phyloP scores from a whole-genome alignment of 2,113 vertebrate genomes.

The Trichechus manatus region DNA sequence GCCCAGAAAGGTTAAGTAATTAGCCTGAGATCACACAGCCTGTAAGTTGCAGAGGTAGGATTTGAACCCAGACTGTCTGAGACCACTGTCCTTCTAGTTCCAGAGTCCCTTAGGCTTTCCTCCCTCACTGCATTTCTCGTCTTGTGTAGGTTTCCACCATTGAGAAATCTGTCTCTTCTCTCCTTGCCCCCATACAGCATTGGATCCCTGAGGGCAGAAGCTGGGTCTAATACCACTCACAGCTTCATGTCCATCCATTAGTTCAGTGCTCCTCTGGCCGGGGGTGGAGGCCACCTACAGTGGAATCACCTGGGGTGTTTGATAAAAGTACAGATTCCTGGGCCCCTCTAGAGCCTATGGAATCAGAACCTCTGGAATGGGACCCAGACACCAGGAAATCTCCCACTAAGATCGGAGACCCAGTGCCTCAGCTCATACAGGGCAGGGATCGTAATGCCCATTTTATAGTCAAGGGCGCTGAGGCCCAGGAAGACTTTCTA shows the following conservation, averaged over 20 bases:
- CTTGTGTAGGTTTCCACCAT: background rate
- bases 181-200: accelerated
- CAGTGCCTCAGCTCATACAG: accelerated
- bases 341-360: too few species aligned
- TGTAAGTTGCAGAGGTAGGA: background rate
- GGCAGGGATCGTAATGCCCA: background rate
- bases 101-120: too few species aligned
- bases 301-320: background rate
- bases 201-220: background rate
- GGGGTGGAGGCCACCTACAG: accelerated
- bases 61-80: background rate
- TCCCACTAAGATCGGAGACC: background rate
- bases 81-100: background rate
- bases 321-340: background rate
- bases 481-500: background rate
- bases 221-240: background rate
- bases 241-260: too few species aligned
- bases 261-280: background rate
- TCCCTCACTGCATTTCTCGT: background rate
- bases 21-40: background rate
- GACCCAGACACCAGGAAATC: background rate
- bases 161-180: background rate
- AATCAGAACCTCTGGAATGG: background rate
- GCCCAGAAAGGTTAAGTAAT: background rate
- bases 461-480: background rate